Evolutionary conservation across 2,797 vertebrate species (phyloP), one percentile per base, ranked within the genome.

Genomic region (Pitangus sulphuratus): DNA sequence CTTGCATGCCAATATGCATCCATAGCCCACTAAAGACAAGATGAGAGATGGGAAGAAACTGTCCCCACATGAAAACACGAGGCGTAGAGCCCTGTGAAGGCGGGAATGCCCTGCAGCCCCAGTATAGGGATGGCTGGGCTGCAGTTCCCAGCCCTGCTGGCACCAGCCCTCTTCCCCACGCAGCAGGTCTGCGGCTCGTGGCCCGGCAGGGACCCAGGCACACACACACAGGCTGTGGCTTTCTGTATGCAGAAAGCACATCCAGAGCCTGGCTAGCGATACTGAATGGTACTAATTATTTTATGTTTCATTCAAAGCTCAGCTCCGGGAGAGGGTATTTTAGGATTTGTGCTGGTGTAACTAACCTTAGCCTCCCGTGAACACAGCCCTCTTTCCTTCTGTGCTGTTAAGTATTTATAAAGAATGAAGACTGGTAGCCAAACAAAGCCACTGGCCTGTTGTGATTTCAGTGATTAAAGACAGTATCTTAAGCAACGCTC

Each of bases 391-490:
- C 19, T 68, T 83, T 62, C 62, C 51, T 90, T 77, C 44, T 47
- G 22, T 64, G 85, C 91, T 71, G 60, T 87, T 84, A 42, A 56
- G 24, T 96, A 93, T 96, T 96, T 96, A 87, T 94, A 40, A 74
- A 76, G 57, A 72, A 20, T 6, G 35, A 65, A 53, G 87, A 74
- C 64, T 1, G 0, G 87, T 66, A 75, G 87, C 6, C 1, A 17
- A 48, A 60, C 0, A 0, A 89, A 72, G 79, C 81, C 8, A 7
- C 57, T 60, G 84, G 74, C 74, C 83, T 76, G 54, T 57, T 83
- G 87, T 87, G 64, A 76, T 88, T 87, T 81, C 80, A 26, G 19
- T 74, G 74, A 97, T 92, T 97, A 97, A 97, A 97, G 71, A 95
- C 65, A 57, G 7, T 81, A 70, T 33, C 1, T 2, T 75, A 57